A percentile compares a stretch with the other conserved stretches of the same genome.
phyloP scores from a whole-genome alignment of 2,113 vertebrate genomes.

The Alexandromys fortis region DNA sequence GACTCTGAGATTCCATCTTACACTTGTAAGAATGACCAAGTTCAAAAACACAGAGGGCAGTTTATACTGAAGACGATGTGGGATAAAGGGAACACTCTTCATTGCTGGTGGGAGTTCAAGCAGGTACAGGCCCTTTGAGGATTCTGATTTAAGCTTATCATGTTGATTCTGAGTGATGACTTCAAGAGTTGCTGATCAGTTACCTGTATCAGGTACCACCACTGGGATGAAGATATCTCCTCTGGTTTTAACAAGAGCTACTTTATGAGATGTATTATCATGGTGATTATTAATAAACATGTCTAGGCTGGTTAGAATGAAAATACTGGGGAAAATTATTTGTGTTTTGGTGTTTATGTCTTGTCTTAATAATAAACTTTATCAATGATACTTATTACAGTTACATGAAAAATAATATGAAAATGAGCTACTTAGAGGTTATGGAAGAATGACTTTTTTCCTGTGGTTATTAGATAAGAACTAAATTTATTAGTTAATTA shows the following conservation, averaged over 20 bases:
- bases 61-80: no score
- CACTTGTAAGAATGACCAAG: no score
- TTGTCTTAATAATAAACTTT: constrained; percentile 23
- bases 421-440: constrained; percentile 37
- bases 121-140: background rate
- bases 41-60: no score
- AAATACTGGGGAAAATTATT: background rate
- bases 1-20: no score
- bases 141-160: background rate
- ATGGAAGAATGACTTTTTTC: background rate
- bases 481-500: constrained; percentile 59
- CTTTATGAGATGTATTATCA: background rate
- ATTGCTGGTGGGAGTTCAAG: no score
- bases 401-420: constrained; percentile 19
- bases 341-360: constrained; percentile 1
- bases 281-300: constrained; percentile 39
- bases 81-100: no score
- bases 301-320: background rate
- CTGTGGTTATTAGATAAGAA: constrained; percentile 50
- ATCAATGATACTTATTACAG: background rate
- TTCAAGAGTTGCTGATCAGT: background rate
- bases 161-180: background rate
- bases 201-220: background rate
- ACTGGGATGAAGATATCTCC: background rate
- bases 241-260: background rate